These are phyloP conservation scores for Bimastos eiseni DNA, from an alignment of 2,888 invertebrate genomes.

Conservation along the genomic window DNA sequence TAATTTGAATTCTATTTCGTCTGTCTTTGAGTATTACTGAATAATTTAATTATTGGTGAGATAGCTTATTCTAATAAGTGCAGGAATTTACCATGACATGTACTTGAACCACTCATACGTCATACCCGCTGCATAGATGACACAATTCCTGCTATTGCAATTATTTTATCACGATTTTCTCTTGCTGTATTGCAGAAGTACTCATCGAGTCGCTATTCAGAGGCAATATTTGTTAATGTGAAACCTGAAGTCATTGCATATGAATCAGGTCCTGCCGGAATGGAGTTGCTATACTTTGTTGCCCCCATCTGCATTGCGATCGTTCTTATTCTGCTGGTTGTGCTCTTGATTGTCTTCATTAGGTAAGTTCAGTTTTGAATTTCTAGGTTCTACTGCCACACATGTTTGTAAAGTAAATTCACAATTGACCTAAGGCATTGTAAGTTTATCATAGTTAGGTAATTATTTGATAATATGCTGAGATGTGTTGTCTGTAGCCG, in stretches of 20 bases:
- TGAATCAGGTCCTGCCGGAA: not conserved
- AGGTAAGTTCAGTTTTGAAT: conserved; percentile 21
- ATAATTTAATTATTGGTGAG: not conserved
- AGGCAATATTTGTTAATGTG: conserved; percentile 32
- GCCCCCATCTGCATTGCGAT: conserved; percentile 88
- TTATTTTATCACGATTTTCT: not conserved
- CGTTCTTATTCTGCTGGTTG: conserved; percentile 79
- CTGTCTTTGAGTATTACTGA: not conserved
- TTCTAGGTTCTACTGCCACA: no score
- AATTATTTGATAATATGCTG: not conserved
- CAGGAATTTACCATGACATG: no score
- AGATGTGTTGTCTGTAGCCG: not conserved
- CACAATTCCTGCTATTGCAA: not conserved
- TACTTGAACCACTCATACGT: no score
- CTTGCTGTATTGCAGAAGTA: conserved; percentile 34
- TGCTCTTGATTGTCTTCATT: conserved; percentile 65
- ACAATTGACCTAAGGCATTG: not conserved
- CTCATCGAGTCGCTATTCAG: conserved; percentile 36
- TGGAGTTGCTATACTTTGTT: conserved; percentile 77
- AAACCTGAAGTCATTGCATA: conserved; percentile 17
- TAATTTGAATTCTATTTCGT: not conserved
- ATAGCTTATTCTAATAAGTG: not conserved
- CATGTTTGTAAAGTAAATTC: no score
- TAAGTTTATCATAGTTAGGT: not conserved
- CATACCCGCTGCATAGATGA: no score